Base-by-base conservation (phyloP, 1,140 invertebrate genomes). In the Tetranychus cinnabarinus region DNA sequence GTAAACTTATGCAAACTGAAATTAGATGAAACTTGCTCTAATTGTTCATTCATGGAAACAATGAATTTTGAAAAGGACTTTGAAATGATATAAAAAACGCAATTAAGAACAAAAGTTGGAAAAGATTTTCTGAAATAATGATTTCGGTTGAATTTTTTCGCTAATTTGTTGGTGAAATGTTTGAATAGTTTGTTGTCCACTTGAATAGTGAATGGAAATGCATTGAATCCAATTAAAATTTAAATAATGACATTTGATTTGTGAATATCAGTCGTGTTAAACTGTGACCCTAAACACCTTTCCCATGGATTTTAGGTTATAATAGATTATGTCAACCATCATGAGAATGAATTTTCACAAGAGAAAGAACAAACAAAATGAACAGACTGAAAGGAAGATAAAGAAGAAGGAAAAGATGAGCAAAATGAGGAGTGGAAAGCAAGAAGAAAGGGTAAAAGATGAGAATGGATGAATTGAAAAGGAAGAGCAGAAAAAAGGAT, bases 271-370 rank as follows among this genome's bases (percentile, higher is more conserved):
- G 50, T 34, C 15, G 50, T 5, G 23, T 23, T 23, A 97, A 1
- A 83, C 84, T 2, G 90, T 90, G 71, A 92, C 87, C 74, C 96
- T 91, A 34, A 35, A 13, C 63, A 80, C 79, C 46, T 88, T 78
- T 72, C 93, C 88, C 2, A 96, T 88, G 70, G 91, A 89, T 70
- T 91, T 84, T 61, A 90, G 86, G 0, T 96, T 78, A 0, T 87
- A 91, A 60, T 90, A 90, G 68, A 95, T 91, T 37, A 83, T 82
- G 74, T 88, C 88, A 34, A 93, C 87, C 88, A 88, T 69, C 95
- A 90, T 66, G 5, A 42, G 39, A 42, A 42, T 42, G 39, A 10
- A 42, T 81, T 66, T 47, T 69, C 8, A n/a, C n/a, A 57, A 23
- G 33, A 57, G 33, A 34, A 5, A 23, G 34, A 54, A 23, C n/a